These are phyloP conservation scores for Sphecodes monilicornis DNA, from an alignment of 2,888 invertebrate genomes.

Conservation along the genomic window DNA sequence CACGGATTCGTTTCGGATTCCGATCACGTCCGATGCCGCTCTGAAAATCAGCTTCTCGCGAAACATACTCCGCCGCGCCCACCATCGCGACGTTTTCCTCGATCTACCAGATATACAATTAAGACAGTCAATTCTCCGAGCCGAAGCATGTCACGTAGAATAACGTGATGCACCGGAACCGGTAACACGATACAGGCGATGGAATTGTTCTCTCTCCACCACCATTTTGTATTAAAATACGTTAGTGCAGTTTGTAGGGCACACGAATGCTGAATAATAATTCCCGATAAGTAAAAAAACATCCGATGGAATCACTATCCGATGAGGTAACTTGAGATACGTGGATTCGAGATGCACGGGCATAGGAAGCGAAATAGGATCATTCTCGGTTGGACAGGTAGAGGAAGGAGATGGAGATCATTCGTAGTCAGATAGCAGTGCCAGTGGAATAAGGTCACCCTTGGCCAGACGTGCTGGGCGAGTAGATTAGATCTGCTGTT, in stretches of 20 bases:
- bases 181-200: background rate
- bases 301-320: conserved; percentile 8
- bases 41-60: conserved; percentile 59
- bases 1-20: conserved; percentile 71
- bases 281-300: background rate
- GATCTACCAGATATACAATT: conserved; percentile 22
- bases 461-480: conserved; percentile 8
- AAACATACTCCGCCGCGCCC: conserved; percentile 24
- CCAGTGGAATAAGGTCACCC: conserved; percentile 24
- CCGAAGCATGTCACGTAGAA: conserved; percentile 7
- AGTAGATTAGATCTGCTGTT: background rate
- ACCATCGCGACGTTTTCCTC: background rate
- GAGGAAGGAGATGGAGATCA: conserved; percentile 29
- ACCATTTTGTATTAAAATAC: conserved; percentile 1
- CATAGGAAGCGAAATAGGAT: background rate
- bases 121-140: background rate
- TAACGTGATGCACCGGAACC: background rate
- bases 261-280: conserved; percentile 5
- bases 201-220: background rate
- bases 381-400: background rate
- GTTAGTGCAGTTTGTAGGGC: background rate
- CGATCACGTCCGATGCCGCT: conserved; percentile 52
- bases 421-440: conserved; percentile 28
- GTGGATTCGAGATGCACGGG: background rate
- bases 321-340: background rate